phyloP scores from a whole-genome alignment of 53 echinoderm and acorn worm species.

The Glandiceps talaboti region DNA sequence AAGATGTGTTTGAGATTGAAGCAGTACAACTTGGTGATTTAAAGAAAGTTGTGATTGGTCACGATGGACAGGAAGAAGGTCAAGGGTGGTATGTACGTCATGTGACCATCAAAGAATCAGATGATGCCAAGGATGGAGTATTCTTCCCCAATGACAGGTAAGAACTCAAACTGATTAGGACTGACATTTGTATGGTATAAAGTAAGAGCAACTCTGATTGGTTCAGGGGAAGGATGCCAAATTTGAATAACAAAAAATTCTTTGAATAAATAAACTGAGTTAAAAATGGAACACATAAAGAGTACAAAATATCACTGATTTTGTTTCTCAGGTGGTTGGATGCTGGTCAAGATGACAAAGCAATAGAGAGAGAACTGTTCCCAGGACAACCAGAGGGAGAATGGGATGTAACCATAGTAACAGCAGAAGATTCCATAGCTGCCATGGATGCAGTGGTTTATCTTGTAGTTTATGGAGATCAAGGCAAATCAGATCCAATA shows the following conservation, averaged over 20 bases:
- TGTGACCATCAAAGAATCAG: constrained; percentile 25
- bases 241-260: too few relatives aligned
- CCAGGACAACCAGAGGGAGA: constrained; percentile 56
- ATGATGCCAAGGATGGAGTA: constrained; percentile 3
- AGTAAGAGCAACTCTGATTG: too few relatives aligned
- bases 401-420: constrained; percentile 36
- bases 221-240: too few relatives aligned
- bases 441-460: constrained; percentile 26
- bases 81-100: constrained; percentile 38
- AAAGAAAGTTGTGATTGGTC: constrained; percentile 24
- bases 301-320: too few relatives aligned
- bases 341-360: constrained; percentile 55
- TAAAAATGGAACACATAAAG: too few relatives aligned
- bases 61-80: constrained; percentile 23
- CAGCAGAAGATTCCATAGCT: constrained; percentile 36
- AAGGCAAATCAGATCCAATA: constrained; percentile 28
- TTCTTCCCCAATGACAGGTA: constrained; percentile 42
- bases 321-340: constrained; percentile 62
- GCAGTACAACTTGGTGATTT: constrained; percentile 29
- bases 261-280: too few relatives aligned
- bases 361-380: constrained; percentile 62
- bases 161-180: too few relatives aligned
- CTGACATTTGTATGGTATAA: too few relatives aligned
- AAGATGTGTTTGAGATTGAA: constrained; percentile 25
- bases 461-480: constrained; percentile 43